phyloP scores from a whole-genome alignment of 2,797 vertebrate genomes.

The Microctenopoma steveboyesi region DNA sequence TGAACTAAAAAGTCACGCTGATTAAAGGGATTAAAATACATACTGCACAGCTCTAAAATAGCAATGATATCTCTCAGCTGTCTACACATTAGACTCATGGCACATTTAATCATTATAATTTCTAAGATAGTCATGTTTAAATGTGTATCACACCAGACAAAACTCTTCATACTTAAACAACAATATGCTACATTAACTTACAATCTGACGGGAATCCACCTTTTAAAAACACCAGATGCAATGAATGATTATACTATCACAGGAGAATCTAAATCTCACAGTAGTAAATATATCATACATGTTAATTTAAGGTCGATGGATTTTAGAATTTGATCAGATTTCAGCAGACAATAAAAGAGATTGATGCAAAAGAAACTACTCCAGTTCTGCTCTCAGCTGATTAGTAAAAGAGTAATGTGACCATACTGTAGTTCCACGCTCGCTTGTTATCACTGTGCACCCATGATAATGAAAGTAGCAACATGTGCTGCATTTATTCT shows the following conservation, averaged over 20 bases:
- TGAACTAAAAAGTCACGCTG: background rate
- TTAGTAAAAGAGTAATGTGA: background rate
- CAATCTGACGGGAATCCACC: background rate
- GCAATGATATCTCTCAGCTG: background rate
- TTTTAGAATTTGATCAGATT: background rate
- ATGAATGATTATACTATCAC: background rate
- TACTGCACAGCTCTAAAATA: background rate
- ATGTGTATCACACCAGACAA: background rate
- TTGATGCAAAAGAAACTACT: background rate
- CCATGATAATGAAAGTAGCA: background rate
- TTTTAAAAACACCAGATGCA: background rate
- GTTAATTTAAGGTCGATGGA: background rate
- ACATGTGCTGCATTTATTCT: constrained; percentile 11
- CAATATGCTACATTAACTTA: background rate
- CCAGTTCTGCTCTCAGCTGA: background rate
- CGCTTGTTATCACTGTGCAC: constrained; percentile 29
- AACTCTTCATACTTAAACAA: background rate
- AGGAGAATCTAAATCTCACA: background rate
- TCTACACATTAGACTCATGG: background rate
- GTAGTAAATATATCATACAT: background rate
- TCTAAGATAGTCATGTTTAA: background rate
- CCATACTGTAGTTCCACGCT: background rate
- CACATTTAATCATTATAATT: background rate
- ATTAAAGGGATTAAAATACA: background rate
- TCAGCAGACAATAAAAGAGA: background rate